Base-by-base conservation (phyloP, 2,113 vertebrate species). In the Bubo bubo region DNA sequence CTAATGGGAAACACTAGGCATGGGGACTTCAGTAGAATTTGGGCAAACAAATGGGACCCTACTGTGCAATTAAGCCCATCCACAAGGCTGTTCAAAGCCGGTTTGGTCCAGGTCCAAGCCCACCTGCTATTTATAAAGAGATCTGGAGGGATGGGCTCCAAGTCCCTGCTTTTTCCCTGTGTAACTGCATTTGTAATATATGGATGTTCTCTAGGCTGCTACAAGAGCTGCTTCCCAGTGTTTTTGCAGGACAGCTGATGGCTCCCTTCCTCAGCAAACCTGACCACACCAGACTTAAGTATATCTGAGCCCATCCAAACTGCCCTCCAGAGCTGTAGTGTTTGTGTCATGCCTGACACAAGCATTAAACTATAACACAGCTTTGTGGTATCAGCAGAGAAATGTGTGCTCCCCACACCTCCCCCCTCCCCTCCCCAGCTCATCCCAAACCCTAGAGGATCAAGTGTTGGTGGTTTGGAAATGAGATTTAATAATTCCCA, bases 51-150 rank as follows among this genome's bases (percentile, higher is more conserved):
- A 87, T 24, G 56, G n/a, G 80, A 70, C 77, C 58, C 91, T 85
- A 75, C 91, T 85, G 89, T 82, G 77, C 77, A 85, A 82, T 96
- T 89, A 87, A 96, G 19, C 26, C 74, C 56, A 85, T 91, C 53
- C 73, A 87, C 39, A 87, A 67, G 64, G 72, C 93, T 94, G 86
- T 22, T 59, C 9, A 39, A 86, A 52, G 80, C 87, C 3, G 18
- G 9, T 58, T 93, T 95, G 73, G 80, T 79, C 49, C 49, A n/a
- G 30, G 10, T 72, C 77, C 81, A 96, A 94, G 70, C 55, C 91
- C 93, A 95, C 87, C 77, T 96, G 87, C 74, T 93, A 85, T 91
- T 95, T 89, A 81, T 95, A 96, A 82, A 95, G 64, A 86, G 26
- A 73, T 62, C 41, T 60, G 56, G 28, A 95, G 37, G 60, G 47